Conservation (phyloP, 2,797 vertebrate species). For the Silurus aristotelis region DNA sequence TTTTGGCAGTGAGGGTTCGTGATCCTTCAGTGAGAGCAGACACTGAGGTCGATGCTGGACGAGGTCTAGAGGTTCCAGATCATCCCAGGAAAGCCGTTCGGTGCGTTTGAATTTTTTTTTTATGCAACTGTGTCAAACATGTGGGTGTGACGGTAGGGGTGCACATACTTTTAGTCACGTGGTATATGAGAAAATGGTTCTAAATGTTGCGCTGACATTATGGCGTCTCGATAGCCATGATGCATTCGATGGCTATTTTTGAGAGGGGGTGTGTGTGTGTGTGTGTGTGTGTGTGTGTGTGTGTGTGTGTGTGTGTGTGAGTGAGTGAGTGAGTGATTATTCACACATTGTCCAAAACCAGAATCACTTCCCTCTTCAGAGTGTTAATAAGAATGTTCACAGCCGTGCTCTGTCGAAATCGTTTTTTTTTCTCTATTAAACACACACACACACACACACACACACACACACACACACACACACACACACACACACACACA, state of each 20-base stretch:
- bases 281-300: not conserved
- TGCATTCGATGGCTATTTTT: not conserved
- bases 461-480: not conserved
- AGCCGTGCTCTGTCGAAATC: constrained; percentile 32
- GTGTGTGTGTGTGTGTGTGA: not conserved
- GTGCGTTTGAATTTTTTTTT: too few relatives aligned
- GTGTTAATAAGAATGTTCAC: constrained; percentile 32
- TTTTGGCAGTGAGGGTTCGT: too few relatives aligned
- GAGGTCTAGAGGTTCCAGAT: too few relatives aligned
- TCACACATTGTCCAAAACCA: constrained; percentile 39
- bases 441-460: not conserved
- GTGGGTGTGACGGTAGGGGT: too few relatives aligned
- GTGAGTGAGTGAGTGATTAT: not conserved
- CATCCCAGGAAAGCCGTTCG: too few relatives aligned
- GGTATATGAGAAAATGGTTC: too few relatives aligned
- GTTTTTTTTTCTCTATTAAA: constrained; percentile 45
- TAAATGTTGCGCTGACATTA: not conserved
- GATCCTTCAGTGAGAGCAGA: too few relatives aligned
- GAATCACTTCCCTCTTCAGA: constrained; percentile 24
- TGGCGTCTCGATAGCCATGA: too few relatives aligned
- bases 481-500: constrained; percentile 26
- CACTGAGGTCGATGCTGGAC: too few relatives aligned
- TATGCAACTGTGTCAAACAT: too few relatives aligned
- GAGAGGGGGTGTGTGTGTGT: not conserved
- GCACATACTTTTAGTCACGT: too few relatives aligned